These are phyloP conservation scores for Scortum barcoo DNA, from an alignment of 2,113 vertebrate genomes.

Conservation along the genomic window DNA sequence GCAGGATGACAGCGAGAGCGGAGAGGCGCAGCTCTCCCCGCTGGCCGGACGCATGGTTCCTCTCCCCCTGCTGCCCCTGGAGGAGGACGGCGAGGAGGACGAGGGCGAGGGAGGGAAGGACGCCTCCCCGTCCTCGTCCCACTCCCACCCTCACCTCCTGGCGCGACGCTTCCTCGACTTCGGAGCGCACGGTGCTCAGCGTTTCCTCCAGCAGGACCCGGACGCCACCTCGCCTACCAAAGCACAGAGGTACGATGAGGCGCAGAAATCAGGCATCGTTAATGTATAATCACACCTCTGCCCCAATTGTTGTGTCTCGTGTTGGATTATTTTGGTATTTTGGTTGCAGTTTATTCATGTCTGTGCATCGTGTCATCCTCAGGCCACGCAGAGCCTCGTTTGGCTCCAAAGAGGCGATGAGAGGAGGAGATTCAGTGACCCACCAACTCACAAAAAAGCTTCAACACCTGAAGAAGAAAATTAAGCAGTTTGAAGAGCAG, in stretches of 20 bases:
- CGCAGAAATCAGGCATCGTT: neutral
- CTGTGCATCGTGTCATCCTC: conserved; percentile 38
- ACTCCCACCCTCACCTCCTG: conserved; percentile 86
- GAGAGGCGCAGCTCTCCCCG: conserved; percentile 96
- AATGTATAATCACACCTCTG: neutral
- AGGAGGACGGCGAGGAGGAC: conserved; percentile 85
- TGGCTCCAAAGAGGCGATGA: conserved; percentile 93
- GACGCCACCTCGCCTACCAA: conserved; percentile 90
- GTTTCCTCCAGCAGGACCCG: conserved; percentile 94
- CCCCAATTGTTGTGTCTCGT: neutral
- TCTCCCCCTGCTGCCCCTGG: conserved; percentile 88
- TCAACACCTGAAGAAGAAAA: conserved; percentile 94
- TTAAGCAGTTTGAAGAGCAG: conserved; percentile 97
- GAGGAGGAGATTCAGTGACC: conserved; percentile 89
- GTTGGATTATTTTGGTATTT: neutral
- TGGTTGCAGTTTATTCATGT: neutral
- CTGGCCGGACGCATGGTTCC: conserved; percentile 96
- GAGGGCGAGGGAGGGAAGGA: conserved; percentile 87
- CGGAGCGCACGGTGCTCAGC: conserved; percentile 90
- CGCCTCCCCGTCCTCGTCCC: conserved; percentile 72
- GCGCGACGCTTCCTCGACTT: conserved; percentile 95
- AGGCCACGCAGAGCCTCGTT: conserved; percentile 94
- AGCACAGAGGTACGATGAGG: conserved; percentile 87
- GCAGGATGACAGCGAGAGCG: conserved; percentile 94
- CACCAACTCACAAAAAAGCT: conserved; percentile 97